Conservation (phyloP, 2,888 invertebrate species). For the Zygogramma bicolorata region DNA sequence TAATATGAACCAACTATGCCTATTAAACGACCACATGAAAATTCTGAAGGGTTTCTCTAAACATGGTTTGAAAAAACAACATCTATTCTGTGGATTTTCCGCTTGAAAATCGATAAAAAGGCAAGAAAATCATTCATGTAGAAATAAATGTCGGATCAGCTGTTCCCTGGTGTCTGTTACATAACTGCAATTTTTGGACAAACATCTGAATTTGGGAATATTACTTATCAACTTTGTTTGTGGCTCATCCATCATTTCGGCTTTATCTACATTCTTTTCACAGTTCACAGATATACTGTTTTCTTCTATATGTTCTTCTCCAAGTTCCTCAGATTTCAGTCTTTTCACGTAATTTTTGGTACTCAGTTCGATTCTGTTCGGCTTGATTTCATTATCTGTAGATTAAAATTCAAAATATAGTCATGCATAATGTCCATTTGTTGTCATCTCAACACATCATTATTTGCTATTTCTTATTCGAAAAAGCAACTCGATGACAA, state of each 20-base stretch:
- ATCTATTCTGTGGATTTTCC: too few relatives aligned
- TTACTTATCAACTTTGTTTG: background rate
- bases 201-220: background rate
- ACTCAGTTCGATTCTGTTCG: background rate
- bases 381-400: background rate
- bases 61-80: too few relatives aligned
- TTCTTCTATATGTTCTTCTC: background rate
- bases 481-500: too few relatives aligned
- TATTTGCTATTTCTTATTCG: too few relatives aligned
- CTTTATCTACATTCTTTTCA: background rate
- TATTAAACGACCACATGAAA: too few relatives aligned
- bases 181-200: background rate
- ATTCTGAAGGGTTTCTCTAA: too few relatives aligned
- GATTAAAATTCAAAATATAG: background rate
- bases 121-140: slow-evolving; percentile 6
- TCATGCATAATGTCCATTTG: too few relatives aligned
- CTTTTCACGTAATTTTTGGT: background rate
- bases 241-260: background rate
- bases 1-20: too few relatives aligned
- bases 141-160: background rate
- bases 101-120: too few relatives aligned
- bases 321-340: background rate
- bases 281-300: background rate
- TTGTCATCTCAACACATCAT: too few relatives aligned
- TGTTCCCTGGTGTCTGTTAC: background rate